phyloP scores from a whole-genome alignment of 2,797 vertebrate species.

The Hoplostethus atlanticus region DNA sequence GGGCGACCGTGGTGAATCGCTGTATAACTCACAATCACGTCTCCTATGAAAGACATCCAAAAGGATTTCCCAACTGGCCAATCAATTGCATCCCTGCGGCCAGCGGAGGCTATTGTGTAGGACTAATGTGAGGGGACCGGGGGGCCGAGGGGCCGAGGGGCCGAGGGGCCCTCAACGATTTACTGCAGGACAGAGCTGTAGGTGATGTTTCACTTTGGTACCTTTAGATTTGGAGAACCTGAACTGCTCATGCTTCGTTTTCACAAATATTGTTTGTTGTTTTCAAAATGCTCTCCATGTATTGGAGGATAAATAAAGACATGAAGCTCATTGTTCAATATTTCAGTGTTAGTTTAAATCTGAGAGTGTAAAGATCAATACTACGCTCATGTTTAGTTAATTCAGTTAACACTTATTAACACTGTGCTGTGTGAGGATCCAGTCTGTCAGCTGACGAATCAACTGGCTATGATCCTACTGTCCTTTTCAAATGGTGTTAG shows the following conservation, averaged over 20 bases:
- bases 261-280: background rate
- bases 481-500: too few species aligned
- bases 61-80: slow-evolving; percentile 69
- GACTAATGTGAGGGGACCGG: slow-evolving; percentile 47
- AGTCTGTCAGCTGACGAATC: too few species aligned
- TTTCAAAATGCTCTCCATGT: background rate
- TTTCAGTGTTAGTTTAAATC: too few species aligned
- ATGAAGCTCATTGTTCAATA: background rate
- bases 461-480: too few species aligned
- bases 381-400: too few species aligned
- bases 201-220: slow-evolving; percentile 1
- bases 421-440: too few species aligned
- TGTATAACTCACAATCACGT: slow-evolving; percentile 71
- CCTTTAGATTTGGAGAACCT: background rate
- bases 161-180: background rate
- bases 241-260: background rate
- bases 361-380: too few species aligned
- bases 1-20: slow-evolving; percentile 71
- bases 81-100: slow-evolving; percentile 58
- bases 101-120: slow-evolving; percentile 42
- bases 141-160: too few species aligned
- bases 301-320: background rate
- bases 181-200: slow-evolving; percentile 6
- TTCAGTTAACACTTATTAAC: too few species aligned
- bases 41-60: slow-evolving; percentile 67